phyloP scores from a whole-genome alignment of 2,888 invertebrate species.

The Catocala sponsa region DNA sequence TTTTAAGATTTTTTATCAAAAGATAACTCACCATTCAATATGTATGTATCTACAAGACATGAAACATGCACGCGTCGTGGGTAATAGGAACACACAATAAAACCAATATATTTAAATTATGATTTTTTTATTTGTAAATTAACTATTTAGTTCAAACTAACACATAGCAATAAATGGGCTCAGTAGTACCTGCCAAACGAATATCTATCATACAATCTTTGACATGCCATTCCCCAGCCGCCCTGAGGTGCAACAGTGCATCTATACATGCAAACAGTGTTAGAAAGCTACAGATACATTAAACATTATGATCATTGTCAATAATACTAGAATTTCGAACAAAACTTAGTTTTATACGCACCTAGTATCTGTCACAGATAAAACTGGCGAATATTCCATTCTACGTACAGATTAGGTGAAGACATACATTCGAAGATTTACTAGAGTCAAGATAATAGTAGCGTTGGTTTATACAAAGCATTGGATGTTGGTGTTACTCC shows the following conservation, averaged over 20 bases:
- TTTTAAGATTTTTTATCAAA: too few species aligned
- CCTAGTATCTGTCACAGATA: conserved; percentile 34
- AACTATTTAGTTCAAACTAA: conserved; percentile 74
- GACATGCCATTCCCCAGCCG: conserved; percentile 62
- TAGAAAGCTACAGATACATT: conserved; percentile 65
- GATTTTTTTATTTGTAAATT: conserved; percentile 80
- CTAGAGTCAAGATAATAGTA: conserved; percentile 56
- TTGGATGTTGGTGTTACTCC: conserved; percentile 80
- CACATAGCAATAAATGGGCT: conserved; percentile 78
- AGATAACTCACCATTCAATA: too few species aligned
- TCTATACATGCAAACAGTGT: conserved; percentile 76
- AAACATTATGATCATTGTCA: conserved; percentile 48
- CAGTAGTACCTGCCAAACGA: conserved; percentile 68
- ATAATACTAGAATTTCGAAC: conserved; percentile 46
- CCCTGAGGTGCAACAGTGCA: conserved; percentile 79
- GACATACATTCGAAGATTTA: conserved; percentile 60
- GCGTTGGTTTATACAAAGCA: conserved; percentile 74
- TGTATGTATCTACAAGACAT: too few species aligned
- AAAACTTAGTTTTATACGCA: conserved; percentile 56
- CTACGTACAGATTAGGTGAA: conserved; percentile 65
- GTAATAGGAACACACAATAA: conserved; percentile 7
- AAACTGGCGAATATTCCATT: conserved; percentile 51
- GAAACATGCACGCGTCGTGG: too few species aligned
- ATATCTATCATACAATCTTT: conserved; percentile 64
- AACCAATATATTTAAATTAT: conserved; percentile 51